Base-by-base conservation (phyloP, 2,888 invertebrate species). In the Andrena camellia region DNA sequence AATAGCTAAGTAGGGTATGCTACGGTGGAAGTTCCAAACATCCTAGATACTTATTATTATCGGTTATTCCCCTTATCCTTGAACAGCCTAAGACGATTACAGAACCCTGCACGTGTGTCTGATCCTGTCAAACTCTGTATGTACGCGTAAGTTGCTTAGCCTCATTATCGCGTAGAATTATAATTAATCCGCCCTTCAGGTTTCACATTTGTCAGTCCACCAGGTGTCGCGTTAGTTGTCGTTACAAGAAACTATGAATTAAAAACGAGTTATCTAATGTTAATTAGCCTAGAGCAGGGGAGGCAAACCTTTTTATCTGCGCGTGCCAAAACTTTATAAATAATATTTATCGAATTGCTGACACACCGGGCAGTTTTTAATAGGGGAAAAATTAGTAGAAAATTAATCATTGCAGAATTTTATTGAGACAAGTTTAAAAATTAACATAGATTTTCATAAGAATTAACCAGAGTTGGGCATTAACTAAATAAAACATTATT, bases 131-230 rank as follows among this genome's bases (percentile, higher is more conserved):
- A 86, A 87, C 86, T 85, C 86, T 68, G 73, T 80, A 86, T 86
- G 87, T 83, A 86, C 84, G 79, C 85, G 77, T 91, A 92, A 92
- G 90, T 91, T 83, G 91, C 92, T 92, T 92, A 91, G 81, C 86
- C 90, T 92, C 91, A 92, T 92, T 92, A 92, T 90, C 90, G 88
- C 88, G 85, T 91, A 86, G 89, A 91, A 92, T 91, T 91, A 92
- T 91, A 91, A 92, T 91, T 91, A 91, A 91, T 89, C 68, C 64
- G 17, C 75, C 76, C 84, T 76, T 70, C 74, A 78, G 29, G 64
- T 68, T 63, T 79, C 63, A 33, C 29, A 59, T 20, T 82, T 26
- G 59, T 76, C 78, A 52, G 59, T 17, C n/a, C n/a, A 60, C 48
- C 59, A 60, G 57, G 69, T 75, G 83, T 71, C 42, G 31, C 52